Base-by-base conservation (phyloP, 2,888 invertebrate genomes). In the Meiosimyza decipiens region DNA sequence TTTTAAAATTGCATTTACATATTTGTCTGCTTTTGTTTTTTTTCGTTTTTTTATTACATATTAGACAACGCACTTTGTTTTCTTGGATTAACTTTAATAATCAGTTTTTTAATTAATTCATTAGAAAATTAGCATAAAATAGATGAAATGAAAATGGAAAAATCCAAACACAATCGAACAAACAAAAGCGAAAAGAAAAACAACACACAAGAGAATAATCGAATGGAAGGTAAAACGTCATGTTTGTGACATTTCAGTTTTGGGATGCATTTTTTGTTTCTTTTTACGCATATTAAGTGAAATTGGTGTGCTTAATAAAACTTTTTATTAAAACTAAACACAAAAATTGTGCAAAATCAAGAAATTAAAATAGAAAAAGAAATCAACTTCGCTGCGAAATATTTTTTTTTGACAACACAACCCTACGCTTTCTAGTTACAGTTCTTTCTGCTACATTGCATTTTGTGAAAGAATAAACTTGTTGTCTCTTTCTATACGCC, bases 101-200 rank as follows among this genome's bases (percentile, higher is more conserved):
- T 62, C 57, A 67, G 40, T 55, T 55, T 47, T 47, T 47, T 55
- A 67, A 55, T 66, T 52, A 69, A 57, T 69, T 60, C 60, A 69
- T 69, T 28, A 62, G 28, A 59, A 69, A 69, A 69, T 69, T 69
- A 62, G 51, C 40, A 60, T 69, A 69, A 62, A 69, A 69, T 33
- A 28, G 47, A 51, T 16, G 59, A 22, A 59, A 68, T 16, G 59
- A 69, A 69, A 69, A 69, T 51, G 52, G 50, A 69, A 51, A 52
- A 70, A 70, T 70, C 54, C 62, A 70, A 70, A 54, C 63, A 63
- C 63, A 70, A 70, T 70, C 63, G 63, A 62, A 63, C 70, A 70
- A 70, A 70, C 70, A 70, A 70, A 70, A 70, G 33, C 62, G 54
- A 50, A 63, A 54, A 52, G 63, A 49, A 63, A 69, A 69, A 50